Base-by-base conservation (phyloP, 2,113 vertebrate genomes). In the Salvelinus namaycush region DNA sequence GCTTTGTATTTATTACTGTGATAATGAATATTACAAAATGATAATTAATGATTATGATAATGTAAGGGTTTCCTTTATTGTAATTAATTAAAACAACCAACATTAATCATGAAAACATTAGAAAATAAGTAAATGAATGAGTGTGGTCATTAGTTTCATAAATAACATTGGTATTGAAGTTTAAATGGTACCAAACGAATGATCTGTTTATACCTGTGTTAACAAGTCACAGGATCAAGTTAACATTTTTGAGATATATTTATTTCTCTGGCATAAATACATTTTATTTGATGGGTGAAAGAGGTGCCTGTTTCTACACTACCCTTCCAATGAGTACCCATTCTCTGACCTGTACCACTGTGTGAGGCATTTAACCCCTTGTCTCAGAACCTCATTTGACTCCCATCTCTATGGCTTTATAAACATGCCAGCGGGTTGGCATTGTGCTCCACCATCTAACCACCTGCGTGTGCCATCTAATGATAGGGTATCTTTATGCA, bases 401-500 rank as follows among this genome's bases (percentile, higher is more conserved):
- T 79, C 76, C 66, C 80, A 22, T 62, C n/a, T 62, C 59, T 62
- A 0, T 62, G 5, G 18, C 59, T 62, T 22, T 62, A 3, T 62
- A 62, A 62, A 62, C n/a, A 62, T 62, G 66, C 6, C 66, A 68
- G 27, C 2, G 5, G 66, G 18, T n/a, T 62, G 59, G 9, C 51
- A 54, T 54, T 18, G 51, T 18, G 14, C 51, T 18, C 59, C 16
- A 5, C 51, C n/a, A 24, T 62, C n/a, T 22, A 22, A 62, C 59
- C 51, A 54, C 16, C 51, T 54, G 18, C 73, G 51, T 75, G 74
- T 1, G 77, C 80, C 87, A 83, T 80, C 85, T 83, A 89, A 90
- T 90, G 81, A 89, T 73, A 86, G 87, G 83, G 74, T 87, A 77
- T 82, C 79, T 51, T 67, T 24, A 29, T 69, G 69, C 68, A 26